A percentile compares a stretch with the other conserved stretches of the same genome.
phyloP scores from a whole-genome alignment of 2,113 vertebrate genomes.

The Rhea pennata region DNA sequence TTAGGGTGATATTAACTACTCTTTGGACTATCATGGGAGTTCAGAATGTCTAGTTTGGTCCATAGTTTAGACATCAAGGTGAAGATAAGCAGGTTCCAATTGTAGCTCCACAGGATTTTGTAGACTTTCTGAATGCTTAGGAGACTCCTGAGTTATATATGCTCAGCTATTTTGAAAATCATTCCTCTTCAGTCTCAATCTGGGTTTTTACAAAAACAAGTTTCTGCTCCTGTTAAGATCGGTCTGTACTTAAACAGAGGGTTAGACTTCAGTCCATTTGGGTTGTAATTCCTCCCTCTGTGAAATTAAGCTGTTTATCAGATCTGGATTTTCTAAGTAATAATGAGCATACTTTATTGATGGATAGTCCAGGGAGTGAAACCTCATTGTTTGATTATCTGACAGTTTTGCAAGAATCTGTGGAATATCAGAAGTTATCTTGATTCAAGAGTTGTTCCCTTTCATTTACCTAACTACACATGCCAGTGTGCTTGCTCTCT shows the following conservation, averaged over 20 bases:
- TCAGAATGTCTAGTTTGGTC: not conserved
- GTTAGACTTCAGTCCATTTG: not conserved
- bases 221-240: not conserved
- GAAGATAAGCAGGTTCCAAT: not conserved
- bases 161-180: not conserved
- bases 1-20: not conserved
- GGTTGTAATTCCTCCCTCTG: not conserved
- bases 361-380: not conserved
- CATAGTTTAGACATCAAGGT: not conserved
- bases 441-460: not conserved
- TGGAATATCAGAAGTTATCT: not conserved
- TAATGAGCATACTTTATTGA: not conserved
- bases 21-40: not conserved
- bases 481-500: not conserved
- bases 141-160: not conserved
- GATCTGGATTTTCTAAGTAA: not conserved
- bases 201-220: not conserved
- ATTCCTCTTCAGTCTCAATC: not conserved
- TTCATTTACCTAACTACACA: not conserved
- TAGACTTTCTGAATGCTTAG: not conserved
- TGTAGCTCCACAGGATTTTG: not conserved
- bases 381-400: not conserved
- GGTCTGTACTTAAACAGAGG: not conserved
- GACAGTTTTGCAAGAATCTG: not conserved
- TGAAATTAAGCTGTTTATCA: constrained; percentile 7